Conservation (phyloP, 2,113 vertebrate genomes). For the Rhombomys opimus region DNA sequence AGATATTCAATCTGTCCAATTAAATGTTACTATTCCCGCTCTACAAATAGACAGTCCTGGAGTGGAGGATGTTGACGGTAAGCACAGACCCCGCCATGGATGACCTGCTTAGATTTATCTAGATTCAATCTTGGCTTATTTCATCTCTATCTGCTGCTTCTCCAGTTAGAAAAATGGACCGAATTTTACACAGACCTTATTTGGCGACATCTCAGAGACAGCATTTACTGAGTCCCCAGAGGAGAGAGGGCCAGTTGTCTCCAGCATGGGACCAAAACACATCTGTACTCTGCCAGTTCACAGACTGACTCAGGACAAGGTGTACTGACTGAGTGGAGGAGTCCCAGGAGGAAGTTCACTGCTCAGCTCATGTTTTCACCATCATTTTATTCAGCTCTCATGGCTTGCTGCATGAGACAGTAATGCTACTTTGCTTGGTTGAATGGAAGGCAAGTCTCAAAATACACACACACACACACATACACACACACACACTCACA, state of each 20-base stretch:
- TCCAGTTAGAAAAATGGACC: background rate
- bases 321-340: background rate
- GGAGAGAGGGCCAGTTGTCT: background rate
- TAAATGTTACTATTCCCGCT: background rate
- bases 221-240: background rate
- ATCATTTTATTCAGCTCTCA: slow-evolving; percentile 2
- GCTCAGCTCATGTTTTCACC: background rate
- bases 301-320: slow-evolving; percentile 17
- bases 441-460: background rate
- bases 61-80: background rate
- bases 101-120: background rate
- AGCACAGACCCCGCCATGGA: background rate
- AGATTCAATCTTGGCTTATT: background rate
- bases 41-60: slow-evolving; percentile 16
- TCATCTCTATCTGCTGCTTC: background rate
- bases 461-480: background rate
- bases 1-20: background rate
- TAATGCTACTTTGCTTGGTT: background rate
- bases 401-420: background rate
- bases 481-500: background rate
- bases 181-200: background rate
- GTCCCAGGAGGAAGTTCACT: background rate
- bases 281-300: background rate
- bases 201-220: background rate
- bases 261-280: background rate